These are phyloP conservation scores for Pavo muticus DNA, from an alignment of 2,113 vertebrate species.

Conservation along the genomic window DNA sequence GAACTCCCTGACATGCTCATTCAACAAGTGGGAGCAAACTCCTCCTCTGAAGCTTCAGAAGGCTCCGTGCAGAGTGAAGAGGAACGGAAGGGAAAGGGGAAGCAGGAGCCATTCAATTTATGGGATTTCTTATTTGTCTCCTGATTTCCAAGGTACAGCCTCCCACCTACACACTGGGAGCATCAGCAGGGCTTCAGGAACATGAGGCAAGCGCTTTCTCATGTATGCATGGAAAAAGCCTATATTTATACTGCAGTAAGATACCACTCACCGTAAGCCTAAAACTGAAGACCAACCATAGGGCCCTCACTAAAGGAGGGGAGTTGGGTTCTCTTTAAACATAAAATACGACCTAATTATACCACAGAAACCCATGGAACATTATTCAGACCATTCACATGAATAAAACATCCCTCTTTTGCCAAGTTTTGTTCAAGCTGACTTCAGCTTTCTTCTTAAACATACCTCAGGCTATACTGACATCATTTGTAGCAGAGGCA, in stretches of 20 bases:
- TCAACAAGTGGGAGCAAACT: neutral
- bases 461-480: conserved; percentile 66
- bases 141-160: neutral
- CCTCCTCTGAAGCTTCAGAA: neutral
- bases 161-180: neutral
- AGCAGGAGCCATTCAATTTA: neutral
- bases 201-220: neutral
- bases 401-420: conserved; percentile 58
- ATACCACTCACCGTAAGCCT: conserved; percentile 1
- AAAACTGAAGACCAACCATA: conserved; percentile 39
- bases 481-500: conserved; percentile 64
- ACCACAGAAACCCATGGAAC: conserved; percentile 61
- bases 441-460: conserved; percentile 73
- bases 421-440: conserved; percentile 71
- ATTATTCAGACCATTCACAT: conserved; percentile 62
- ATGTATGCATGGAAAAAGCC: conserved; percentile 1
- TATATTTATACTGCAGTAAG: conserved; percentile 43
- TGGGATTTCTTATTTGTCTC: neutral
- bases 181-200: neutral
- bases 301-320: conserved; percentile 8
- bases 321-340: conserved; percentile 17
- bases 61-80: neutral
- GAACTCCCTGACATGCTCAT: neutral
- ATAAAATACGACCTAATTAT: conserved; percentile 46
- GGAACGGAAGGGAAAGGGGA: neutral